These are phyloP conservation scores for Melanerpes aurifrons DNA, from an alignment of 2,113 vertebrate species.

Conservation along the genomic window DNA sequence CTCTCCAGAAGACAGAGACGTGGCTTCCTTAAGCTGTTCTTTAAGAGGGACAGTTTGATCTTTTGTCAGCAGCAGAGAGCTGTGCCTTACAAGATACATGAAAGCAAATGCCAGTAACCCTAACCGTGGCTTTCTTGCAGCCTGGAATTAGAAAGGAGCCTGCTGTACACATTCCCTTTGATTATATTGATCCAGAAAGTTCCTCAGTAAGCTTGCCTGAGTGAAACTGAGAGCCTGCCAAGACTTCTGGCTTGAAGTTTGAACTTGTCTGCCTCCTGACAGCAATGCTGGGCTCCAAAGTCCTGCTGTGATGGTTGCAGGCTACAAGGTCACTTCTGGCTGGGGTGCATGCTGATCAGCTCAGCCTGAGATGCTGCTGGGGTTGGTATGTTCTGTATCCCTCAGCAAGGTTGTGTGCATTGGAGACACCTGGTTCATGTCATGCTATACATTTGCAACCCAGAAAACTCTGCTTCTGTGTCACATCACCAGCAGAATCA, in stretches of 20 bases:
- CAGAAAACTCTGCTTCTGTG: neutral
- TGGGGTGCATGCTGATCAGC: neutral
- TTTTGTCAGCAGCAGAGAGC: neutral
- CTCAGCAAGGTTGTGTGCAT: neutral
- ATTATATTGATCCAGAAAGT: conserved; percentile 42
- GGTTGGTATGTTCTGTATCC: neutral
- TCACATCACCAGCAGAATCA: no score
- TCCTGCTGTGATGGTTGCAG: neutral
- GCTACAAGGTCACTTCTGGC: neutral
- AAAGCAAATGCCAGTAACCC: neutral
- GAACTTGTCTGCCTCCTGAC: neutral
- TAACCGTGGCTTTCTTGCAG: neutral
- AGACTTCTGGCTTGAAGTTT: conserved; percentile 1
- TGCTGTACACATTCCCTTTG: neutral
- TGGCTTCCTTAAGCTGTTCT: neutral
- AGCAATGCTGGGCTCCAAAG: neutral
- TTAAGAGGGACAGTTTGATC: neutral
- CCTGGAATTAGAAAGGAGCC: neutral
- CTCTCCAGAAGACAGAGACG: neutral
- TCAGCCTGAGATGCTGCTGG: neutral
- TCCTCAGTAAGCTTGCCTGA: neutral
- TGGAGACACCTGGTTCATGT: neutral
- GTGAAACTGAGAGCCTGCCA: conserved; percentile 1
- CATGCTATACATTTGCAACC: neutral
- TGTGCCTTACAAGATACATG: neutral